These are phyloP conservation scores for Drosophila santomea DNA, from an alignment of 1,140 invertebrate species.

Conservation along the genomic window DNA sequence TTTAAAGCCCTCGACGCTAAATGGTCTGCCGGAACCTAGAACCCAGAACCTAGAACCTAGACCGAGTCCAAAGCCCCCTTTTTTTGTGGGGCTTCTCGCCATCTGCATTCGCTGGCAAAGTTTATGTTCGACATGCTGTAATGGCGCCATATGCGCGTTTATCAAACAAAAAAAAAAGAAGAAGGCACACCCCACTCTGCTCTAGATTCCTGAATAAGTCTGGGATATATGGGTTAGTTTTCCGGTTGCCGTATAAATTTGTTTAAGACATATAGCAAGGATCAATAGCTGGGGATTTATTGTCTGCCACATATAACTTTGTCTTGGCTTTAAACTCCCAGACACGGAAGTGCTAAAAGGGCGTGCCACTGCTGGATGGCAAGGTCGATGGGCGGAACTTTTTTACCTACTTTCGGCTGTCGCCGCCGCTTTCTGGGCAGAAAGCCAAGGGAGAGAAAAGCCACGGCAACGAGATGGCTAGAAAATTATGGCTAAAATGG, in stretches of 20 bases:
- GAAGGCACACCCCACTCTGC: conserved; percentile 2
- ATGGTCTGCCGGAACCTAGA: conserved; percentile 17
- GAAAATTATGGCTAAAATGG: conserved; percentile 75
- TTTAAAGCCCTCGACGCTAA: conserved; percentile 69
- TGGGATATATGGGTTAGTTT: conserved; percentile 66
- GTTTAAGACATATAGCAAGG: conserved; percentile 79
- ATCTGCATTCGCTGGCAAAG: conserved; percentile 63
- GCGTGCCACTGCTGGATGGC: conserved; percentile 34
- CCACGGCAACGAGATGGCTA: conserved; percentile 7
- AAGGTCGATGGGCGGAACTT: conserved; percentile 70
- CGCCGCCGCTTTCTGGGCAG: conserved; percentile 66
- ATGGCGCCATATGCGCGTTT: conserved; percentile 77
- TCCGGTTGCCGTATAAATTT: conserved; percentile 79
- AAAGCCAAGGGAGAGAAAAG: conserved; percentile 33
- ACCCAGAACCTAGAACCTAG: not conserved
- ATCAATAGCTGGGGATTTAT: conserved; percentile 79
- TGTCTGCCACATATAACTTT: conserved; percentile 76
- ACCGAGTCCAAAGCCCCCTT: conserved; percentile 9
- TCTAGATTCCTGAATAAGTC: conserved; percentile 34
- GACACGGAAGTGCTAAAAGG: conserved; percentile 43
- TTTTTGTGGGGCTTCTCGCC: conserved; percentile 2
- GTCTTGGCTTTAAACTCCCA: conserved; percentile 69
- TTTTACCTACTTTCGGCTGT: conserved; percentile 76
- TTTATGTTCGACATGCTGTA: conserved; percentile 82
- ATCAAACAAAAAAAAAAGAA: conserved; percentile 44